Percentiles rank a stretch among this genome's conserved stretches.
Evolutionary conservation across 64 coral and sea anemone species (phyloP).

Genomic region (Montipora sp.): DNA sequence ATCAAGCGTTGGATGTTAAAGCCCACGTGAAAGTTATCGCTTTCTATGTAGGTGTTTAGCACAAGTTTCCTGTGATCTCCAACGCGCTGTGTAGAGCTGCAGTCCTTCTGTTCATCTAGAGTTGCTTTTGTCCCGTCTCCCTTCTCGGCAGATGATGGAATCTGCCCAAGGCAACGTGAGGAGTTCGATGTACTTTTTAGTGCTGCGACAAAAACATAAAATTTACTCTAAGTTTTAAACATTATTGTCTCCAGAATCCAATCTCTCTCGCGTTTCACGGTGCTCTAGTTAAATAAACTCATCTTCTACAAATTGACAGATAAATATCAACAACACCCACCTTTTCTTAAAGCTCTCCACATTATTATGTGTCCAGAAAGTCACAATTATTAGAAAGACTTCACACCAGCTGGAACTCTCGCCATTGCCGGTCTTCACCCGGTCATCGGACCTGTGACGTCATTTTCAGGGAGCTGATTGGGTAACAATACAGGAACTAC

Average conservation of each 20-base stretch:
- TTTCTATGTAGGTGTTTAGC: not conserved
- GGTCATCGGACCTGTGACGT: too few species aligned
- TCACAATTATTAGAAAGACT: too few species aligned
- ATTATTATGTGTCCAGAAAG: not conserved
- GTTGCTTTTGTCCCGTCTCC: conserved; percentile 20
- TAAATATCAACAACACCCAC: not conserved
- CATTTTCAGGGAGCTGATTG: too few species aligned
- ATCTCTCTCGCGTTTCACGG: not conserved
- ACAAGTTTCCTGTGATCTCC: not conserved
- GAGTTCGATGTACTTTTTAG: conserved; percentile 35
- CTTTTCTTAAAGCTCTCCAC: conserved; percentile 25
- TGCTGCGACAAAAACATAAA: not conserved
- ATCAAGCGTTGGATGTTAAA: conserved; percentile 48
- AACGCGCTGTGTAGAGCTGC: not conserved
- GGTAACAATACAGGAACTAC: too few species aligned
- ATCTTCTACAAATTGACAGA: not conserved
- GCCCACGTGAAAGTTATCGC: conserved; percentile 11
- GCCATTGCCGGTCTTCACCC: too few species aligned
- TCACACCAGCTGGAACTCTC: too few species aligned
- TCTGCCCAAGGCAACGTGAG: conserved; percentile 75
- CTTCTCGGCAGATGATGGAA: conserved; percentile 82
- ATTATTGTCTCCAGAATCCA: not conserved
- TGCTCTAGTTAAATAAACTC: not conserved
- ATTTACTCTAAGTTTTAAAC: not conserved
- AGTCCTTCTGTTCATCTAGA: not conserved